phyloP scores from a whole-genome alignment of 2,888 invertebrate genomes.

The Hylaea fasciaria region DNA sequence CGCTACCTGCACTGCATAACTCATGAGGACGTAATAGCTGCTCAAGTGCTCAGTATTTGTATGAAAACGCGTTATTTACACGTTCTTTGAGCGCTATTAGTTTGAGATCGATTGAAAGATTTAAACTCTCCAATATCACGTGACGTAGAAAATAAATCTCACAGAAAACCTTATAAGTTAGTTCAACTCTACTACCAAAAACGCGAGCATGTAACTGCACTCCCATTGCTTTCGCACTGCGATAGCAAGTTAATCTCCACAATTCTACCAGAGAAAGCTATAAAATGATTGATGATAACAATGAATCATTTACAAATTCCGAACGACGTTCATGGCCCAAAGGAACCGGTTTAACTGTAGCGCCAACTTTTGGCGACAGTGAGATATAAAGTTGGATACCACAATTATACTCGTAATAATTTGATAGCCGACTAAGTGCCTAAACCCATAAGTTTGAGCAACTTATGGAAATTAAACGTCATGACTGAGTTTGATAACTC shows the following conservation, averaged over 20 bases:
- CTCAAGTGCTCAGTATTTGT: slow-evolving; percentile 72
- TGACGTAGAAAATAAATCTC: too few relatives aligned
- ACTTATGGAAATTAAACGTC: slow-evolving; percentile 38
- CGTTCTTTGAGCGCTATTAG: slow-evolving; percentile 68
- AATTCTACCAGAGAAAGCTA: neutral
- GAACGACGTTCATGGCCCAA: slow-evolving; percentile 41
- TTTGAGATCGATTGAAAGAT: slow-evolving; percentile 38
- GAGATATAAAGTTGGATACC: slow-evolving; percentile 67
- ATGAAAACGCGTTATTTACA: slow-evolving; percentile 66
- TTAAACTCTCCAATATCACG: too few relatives aligned
- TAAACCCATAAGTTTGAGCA: slow-evolving; percentile 36
- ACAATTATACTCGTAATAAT: slow-evolving; percentile 66
- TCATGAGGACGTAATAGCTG: slow-evolving; percentile 79
- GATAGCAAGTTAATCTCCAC: too few relatives aligned
- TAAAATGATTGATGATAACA: slow-evolving; percentile 34
- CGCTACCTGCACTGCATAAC: slow-evolving; percentile 74
- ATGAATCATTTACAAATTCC: slow-evolving; percentile 31
- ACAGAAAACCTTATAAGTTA: too few relatives aligned
- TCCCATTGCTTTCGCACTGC: too few relatives aligned
- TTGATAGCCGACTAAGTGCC: slow-evolving; percentile 57
- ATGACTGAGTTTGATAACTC: slow-evolving; percentile 35
- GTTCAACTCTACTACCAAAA: too few relatives aligned
- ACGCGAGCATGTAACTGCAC: too few relatives aligned
- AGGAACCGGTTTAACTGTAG: slow-evolving; percentile 62
- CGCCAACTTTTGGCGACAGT: slow-evolving; percentile 59